phyloP scores from a whole-genome alignment of 2,113 vertebrate species.

The Pica pica region DNA sequence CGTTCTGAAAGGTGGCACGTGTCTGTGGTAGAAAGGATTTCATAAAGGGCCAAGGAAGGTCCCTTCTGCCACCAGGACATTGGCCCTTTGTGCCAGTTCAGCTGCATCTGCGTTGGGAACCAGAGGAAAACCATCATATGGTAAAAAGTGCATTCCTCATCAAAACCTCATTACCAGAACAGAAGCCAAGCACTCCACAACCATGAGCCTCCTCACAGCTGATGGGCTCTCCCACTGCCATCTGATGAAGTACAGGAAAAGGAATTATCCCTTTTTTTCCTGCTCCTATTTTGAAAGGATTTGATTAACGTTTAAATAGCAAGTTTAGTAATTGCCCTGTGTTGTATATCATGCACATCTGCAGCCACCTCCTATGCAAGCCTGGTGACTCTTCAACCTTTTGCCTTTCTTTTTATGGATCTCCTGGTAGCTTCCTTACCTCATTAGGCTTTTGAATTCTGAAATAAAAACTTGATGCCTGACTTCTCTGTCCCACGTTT shows the following conservation, averaged over 20 bases:
- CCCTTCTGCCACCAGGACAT: neutral
- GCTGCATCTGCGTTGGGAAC: neutral
- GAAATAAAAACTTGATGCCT: slow-evolving; percentile 44
- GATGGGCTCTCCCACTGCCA: neutral
- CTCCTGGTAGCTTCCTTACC: slow-evolving; percentile 18
- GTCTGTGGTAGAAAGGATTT: neutral
- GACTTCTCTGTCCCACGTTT: neutral
- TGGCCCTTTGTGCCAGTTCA: neutral
- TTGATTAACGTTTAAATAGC: slow-evolving; percentile 25
- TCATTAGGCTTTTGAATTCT: slow-evolving; percentile 38
- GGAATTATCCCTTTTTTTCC: neutral
- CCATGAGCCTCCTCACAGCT: neutral
- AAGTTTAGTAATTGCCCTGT: neutral
- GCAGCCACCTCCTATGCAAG: neutral
- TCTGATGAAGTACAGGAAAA: neutral
- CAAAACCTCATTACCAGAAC: neutral
- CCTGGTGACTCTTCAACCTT: neutral
- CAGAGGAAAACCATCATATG: neutral
- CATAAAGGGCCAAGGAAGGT: neutral
- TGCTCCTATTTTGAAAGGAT: neutral
- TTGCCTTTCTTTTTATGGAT: slow-evolving; percentile 50
- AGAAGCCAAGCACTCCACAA: neutral
- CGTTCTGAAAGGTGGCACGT: neutral
- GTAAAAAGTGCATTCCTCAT: neutral
- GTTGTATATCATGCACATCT: neutral